Conservation (phyloP, 2,797 vertebrate species). For the Myotis daubentonii region DNA sequence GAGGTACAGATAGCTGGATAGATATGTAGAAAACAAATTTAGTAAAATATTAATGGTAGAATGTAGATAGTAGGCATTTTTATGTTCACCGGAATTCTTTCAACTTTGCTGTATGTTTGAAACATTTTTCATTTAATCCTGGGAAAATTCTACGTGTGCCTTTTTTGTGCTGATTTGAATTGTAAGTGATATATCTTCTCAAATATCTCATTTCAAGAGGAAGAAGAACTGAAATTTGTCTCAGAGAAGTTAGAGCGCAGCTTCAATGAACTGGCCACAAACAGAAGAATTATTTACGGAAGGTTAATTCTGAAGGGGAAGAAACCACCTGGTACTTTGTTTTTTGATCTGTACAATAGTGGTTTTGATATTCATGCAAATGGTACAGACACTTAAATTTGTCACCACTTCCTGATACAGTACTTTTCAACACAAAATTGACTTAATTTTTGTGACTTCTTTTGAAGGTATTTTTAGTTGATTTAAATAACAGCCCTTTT, state of each 20-base stretch:
- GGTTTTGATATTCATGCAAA: constrained; percentile 17
- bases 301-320: not conserved
- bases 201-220: constrained; percentile 3
- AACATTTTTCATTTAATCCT: not conserved
- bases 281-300: not conserved
- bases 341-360: not conserved
- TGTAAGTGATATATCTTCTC: not conserved
- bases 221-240: not conserved
- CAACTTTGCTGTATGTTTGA: not conserved
- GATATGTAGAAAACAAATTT: not conserved
- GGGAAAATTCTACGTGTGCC: not conserved
- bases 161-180: not conserved
- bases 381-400: not conserved
- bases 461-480: not conserved
- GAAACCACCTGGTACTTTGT: not conserved
- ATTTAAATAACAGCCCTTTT: not conserved
- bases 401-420: not conserved
- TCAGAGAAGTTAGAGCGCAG: not conserved
- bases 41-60: not conserved
- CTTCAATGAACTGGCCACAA: not conserved
- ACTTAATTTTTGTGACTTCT: constrained; percentile 14
- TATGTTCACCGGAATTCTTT: not conserved
- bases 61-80: not conserved
- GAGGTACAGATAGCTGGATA: not conserved
- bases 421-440: not conserved